Evolutionary conservation across 2,888 invertebrate species (phyloP).

Genomic region (Pseudanteris insignis): DNA sequence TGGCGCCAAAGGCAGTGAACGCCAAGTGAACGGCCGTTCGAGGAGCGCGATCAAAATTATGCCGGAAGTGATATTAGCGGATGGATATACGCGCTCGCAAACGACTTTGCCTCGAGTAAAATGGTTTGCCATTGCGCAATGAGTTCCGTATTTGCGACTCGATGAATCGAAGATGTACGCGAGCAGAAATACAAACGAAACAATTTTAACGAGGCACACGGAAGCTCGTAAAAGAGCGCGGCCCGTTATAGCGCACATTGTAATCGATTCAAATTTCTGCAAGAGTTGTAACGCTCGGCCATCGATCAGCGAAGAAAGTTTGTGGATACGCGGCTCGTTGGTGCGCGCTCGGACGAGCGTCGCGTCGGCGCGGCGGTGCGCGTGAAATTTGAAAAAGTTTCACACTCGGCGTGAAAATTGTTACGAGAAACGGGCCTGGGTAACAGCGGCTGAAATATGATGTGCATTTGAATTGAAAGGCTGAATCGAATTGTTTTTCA

Average conservation of each 20-base stretch:
- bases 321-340: no score
- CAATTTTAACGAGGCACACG: slow-evolving; percentile 1
- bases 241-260: slow-evolving; percentile 2
- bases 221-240: slow-evolving; percentile 1
- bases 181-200: not conserved
- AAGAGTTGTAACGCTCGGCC: slow-evolving; percentile 4
- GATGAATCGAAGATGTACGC: slow-evolving; percentile 10
- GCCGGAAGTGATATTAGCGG: slow-evolving; percentile 34
- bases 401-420: no score
- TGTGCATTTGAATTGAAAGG: no score
- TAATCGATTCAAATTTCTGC: not conserved
- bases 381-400: no score
- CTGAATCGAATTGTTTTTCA: no score
- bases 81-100: slow-evolving; percentile 19
- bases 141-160: slow-evolving; percentile 12
- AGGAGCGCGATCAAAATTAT: slow-evolving; percentile 24
- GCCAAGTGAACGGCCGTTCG: slow-evolving; percentile 25
- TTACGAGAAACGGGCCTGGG: no score
- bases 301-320: slow-evolving; percentile 11
- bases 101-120: slow-evolving; percentile 11
- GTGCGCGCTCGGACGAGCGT: no score
- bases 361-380: no score
- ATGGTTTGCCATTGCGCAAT: slow-evolving; percentile 8
- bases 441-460: no score
- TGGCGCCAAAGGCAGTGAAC: slow-evolving; percentile 12